Evolutionary conservation across 2,113 vertebrate genomes (phyloP).

Genomic region (Grammomys dolichurus): DNA sequence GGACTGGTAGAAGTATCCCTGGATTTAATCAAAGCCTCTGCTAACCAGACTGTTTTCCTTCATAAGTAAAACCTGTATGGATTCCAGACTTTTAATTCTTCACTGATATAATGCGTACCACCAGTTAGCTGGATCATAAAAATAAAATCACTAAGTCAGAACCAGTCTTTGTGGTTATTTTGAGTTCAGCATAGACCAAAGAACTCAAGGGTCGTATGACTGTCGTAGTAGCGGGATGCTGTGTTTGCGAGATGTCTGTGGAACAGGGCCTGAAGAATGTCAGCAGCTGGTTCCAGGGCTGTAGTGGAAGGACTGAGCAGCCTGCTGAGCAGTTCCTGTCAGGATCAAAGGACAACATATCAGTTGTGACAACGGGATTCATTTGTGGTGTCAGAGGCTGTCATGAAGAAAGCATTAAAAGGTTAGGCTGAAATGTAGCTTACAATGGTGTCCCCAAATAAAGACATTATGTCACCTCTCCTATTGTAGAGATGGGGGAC

Average conservation of each 20-base stretch:
- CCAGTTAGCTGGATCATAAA: constrained; percentile 61
- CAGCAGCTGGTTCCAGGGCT: not conserved
- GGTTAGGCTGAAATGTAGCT: not conserved
- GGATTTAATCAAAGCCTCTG: not conserved
- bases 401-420: not conserved
- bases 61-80: not conserved
- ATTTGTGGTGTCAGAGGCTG: not conserved
- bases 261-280: not conserved
- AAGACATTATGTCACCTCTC: not conserved
- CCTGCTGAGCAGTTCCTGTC: constrained; percentile 23
- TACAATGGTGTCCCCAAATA: constrained; percentile 1
- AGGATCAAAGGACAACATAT: not conserved
- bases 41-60: not conserved
- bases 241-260: not conserved
- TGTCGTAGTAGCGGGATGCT: not conserved
- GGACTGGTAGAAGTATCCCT: not conserved
- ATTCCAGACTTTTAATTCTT: constrained; percentile 44
- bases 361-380: not conserved
- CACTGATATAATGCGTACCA: not conserved
- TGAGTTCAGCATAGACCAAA: constrained; percentile 37
- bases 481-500: not conserved
- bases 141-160: constrained; percentile 23
- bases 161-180: constrained; percentile 19
- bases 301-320: constrained; percentile 23
- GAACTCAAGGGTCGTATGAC: constrained; percentile 29